A percentile compares a stretch with the other conserved stretches of the same genome.
These are phyloP conservation scores for Lacerta bilineata DNA, from an alignment of 2,797 vertebrate genomes.

Conservation along the genomic window DNA sequence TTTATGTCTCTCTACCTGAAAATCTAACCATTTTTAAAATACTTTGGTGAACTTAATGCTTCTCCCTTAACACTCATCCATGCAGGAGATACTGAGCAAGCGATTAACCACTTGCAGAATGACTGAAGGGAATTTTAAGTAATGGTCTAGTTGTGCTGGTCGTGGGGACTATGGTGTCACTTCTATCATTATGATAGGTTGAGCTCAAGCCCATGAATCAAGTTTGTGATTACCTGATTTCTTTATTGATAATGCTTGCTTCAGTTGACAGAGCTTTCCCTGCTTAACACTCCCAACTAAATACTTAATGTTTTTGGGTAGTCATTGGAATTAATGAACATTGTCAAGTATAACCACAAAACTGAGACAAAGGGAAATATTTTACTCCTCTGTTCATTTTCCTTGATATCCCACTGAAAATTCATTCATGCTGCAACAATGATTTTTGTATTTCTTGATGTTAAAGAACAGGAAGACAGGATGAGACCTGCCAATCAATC, in stretches of 20 bases:
- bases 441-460: neutral
- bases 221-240: neutral
- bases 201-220: slow-evolving; percentile 1
- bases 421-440: neutral
- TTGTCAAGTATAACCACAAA: slow-evolving; percentile 17
- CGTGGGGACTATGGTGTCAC: no score
- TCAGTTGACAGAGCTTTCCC: neutral
- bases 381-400: slow-evolving; percentile 18
- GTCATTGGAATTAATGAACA: slow-evolving; percentile 29
- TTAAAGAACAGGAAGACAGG: neutral
- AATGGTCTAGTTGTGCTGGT: neutral
- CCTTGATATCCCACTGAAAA: neutral
- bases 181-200: neutral
- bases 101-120: slow-evolving; percentile 4
- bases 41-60: slow-evolving; percentile 8
- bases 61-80: slow-evolving; percentile 18
- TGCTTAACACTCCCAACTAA: slow-evolving; percentile 4
- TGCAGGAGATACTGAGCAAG: neutral
- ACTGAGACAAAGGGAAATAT: slow-evolving; percentile 3
- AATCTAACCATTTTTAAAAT: slow-evolving; percentile 13
- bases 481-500: neutral
- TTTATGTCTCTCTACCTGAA: neutral
- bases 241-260: neutral
- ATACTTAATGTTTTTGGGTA: slow-evolving; percentile 8
- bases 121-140: slow-evolving; percentile 3